Percentiles rank a stretch among this genome's conserved stretches.
These are phyloP conservation scores for Phyto melanocephala DNA, from an alignment of 2,888 invertebrate genomes.

Conservation along the genomic window DNA sequence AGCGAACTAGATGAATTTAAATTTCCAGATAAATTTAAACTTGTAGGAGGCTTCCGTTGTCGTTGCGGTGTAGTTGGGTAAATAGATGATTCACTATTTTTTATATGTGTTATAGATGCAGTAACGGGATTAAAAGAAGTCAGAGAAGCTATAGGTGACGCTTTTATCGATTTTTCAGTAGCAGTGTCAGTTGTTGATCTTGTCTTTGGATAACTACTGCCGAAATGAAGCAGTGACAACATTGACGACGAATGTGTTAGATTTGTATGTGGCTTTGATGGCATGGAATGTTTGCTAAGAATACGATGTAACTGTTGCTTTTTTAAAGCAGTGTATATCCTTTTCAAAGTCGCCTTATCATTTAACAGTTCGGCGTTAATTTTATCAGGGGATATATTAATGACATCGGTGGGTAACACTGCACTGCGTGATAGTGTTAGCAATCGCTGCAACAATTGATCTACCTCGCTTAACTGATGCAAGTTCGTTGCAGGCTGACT, in stretches of 20 bases:
- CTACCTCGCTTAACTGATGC: conserved; percentile 65
- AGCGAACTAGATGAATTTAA: background rate
- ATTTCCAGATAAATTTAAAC: conserved; percentile 58
- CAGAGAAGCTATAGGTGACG: background rate
- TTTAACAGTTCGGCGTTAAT: conserved; percentile 87
- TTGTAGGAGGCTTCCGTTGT: conserved; percentile 67
- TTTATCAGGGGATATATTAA: conserved; percentile 80
- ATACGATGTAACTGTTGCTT: conserved; percentile 76
- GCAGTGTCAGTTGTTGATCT: background rate
- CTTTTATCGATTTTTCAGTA: background rate
- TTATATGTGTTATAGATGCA: background rate
- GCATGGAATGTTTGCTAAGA: conserved; percentile 71
- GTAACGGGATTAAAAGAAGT: background rate
- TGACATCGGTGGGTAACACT: conserved; percentile 38
- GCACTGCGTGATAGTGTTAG: conserved; percentile 66
- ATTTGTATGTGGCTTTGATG: conserved; percentile 62
- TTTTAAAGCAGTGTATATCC: conserved; percentile 75
- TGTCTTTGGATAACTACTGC: background rate
- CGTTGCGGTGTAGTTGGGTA: conserved; percentile 35
- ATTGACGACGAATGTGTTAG: conserved; percentile 70
- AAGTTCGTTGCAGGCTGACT: conserved; percentile 44
- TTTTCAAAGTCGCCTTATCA: conserved; percentile 85
- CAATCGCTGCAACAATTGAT: conserved; percentile 71
- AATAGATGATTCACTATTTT: background rate
- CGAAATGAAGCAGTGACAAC: conserved; percentile 68